Percentiles rank a stretch among this genome's conserved stretches.
Conservation (phyloP, 2,888 invertebrate genomes). For the Dendrolimus pini region DNA sequence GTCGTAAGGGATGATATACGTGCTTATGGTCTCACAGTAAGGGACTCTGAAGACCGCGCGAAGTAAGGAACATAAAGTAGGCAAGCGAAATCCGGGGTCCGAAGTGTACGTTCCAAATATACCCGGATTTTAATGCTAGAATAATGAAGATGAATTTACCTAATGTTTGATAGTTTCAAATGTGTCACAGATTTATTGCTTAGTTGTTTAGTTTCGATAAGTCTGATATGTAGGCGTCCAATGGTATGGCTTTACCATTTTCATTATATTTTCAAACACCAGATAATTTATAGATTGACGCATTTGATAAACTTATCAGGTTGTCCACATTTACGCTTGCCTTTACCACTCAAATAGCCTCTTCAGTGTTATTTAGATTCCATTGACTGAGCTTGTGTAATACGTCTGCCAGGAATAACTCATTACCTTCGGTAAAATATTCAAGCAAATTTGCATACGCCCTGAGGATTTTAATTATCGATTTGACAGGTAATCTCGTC, state of each 20-base stretch:
- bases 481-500: background rate
- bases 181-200: background rate
- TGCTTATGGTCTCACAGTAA: no score
- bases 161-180: background rate
- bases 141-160: no score
- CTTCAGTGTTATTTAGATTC: conserved; percentile 26
- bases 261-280: conserved; percentile 24
- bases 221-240: conserved; percentile 2
- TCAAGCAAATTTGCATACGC: background rate
- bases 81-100: no score
- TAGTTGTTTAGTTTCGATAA: background rate
- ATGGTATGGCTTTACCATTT: conserved; percentile 14
- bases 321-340: conserved; percentile 13
- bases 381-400: conserved; percentile 15
- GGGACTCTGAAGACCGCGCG: no score
- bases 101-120: no score
- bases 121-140: no score
- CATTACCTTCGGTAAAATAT: conserved; percentile 8
- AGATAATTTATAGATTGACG: conserved; percentile 39
- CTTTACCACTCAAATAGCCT: conserved; percentile 4
- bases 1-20: no score
- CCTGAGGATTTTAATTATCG: background rate
- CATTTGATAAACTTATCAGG: conserved; percentile 43
- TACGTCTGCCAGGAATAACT: background rate
- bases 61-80: no score